These are phyloP conservation scores for Muntiacus muntjak DNA, from an alignment of 2,113 vertebrate species.

Conservation along the genomic window DNA sequence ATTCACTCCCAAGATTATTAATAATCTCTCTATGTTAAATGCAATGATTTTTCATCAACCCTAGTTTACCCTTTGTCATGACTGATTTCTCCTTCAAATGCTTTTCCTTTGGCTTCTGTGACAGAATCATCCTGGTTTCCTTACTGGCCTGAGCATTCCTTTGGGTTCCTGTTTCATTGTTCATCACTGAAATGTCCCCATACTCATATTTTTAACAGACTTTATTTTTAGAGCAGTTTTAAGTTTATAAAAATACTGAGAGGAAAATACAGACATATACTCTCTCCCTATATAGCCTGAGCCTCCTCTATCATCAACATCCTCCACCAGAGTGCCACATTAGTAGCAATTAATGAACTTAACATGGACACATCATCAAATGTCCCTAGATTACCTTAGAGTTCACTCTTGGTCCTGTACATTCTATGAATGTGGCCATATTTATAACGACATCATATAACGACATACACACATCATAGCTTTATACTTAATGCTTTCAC, in stretches of 20 bases:
- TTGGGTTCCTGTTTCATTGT: not conserved
- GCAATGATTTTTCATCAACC: not conserved
- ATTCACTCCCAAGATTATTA: not conserved
- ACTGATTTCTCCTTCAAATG: not conserved
- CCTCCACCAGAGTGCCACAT: not conserved
- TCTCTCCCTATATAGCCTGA: not conserved
- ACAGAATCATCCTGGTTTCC: not conserved
- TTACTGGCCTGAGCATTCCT: not conserved
- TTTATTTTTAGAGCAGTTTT: not conserved
- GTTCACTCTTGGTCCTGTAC: not conserved
- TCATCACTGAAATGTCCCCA: not conserved
- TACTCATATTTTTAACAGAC: not conserved
- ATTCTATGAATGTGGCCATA: not conserved
- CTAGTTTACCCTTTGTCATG: not conserved
- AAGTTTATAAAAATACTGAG: not conserved
- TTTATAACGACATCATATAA: not conserved
- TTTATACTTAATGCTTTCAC: not conserved
- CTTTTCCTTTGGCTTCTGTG: not conserved
- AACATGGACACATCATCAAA: not conserved
- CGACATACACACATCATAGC: not conserved
- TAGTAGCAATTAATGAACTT: not conserved
- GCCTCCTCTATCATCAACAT: not conserved
- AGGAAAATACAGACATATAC: not conserved
- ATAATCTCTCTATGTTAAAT: not conserved
- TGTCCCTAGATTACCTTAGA: not conserved